Evolutionary conservation across 1,140 invertebrate genomes (phyloP), one percentile per base, ranked within the genome.

Genomic region (Drosophila sproati): DNA sequence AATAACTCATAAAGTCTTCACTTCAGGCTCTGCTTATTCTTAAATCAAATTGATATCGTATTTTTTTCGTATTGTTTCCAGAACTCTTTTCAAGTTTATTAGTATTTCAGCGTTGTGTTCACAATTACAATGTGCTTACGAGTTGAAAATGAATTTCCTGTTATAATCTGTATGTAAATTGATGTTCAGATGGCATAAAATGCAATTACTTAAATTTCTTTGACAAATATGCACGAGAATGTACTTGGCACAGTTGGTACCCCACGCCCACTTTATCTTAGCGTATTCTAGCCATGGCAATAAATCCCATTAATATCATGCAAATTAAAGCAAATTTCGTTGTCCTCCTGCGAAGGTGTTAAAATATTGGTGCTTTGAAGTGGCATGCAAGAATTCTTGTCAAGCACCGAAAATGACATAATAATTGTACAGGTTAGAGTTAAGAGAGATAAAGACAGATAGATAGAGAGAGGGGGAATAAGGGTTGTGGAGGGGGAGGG

Each of bases 191-290:
- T 74, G 57, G 51, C 66, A 70, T 57, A 41, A 74, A 51, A 88
- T 88, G 69, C 75, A 89, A 88, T 88, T 88, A 88, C 80, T 77
- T 70, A 72, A 80, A 83, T 71, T 83, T 82, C 83, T 88, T 88
- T 88, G 83, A 88, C 85, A 89, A 83, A 88, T 88, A 76, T 78
- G 64, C 56, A 76, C 41, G 31, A 64, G 39, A 50, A 48, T 34
- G 6, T 10, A 20, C 20, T 20, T 20, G 20, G 10, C 6, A 4
- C 34, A 28, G 39, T 10, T n/a, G 35, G 12, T 20, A 8, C n/a
- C 60, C 54, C 28, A 35, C 34, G 3, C 5, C 45, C 47, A n/a
- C 5, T 50, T n/a, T n/a, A 5, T 8, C 7, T 45, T 45, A 10
- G 57, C 29, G 35, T 32, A 7, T 67, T 41, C 12, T 54, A 64